Conservation (phyloP, 2,888 invertebrate species). For the Cataglyphis altisquamis region DNA sequence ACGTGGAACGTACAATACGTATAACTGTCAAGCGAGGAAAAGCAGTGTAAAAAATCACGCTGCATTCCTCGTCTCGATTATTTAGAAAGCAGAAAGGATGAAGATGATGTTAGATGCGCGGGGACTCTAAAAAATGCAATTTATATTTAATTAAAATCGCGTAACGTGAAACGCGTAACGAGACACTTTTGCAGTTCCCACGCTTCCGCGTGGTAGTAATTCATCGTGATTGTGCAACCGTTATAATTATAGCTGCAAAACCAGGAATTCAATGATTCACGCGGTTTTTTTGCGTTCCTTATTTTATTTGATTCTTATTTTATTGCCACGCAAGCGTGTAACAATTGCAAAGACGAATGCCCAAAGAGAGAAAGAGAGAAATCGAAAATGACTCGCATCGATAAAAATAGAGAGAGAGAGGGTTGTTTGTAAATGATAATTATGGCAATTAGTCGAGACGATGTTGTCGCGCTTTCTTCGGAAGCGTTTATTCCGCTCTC, state of each 20-base stretch:
- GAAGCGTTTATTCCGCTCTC: slow-evolving; percentile 62
- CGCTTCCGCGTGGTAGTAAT: not conserved
- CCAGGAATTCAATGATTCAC: slow-evolving; percentile 12
- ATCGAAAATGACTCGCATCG: not conserved
- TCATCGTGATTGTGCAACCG: not conserved
- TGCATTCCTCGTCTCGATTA: not conserved
- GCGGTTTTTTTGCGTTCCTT: not conserved
- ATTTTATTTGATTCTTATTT: no score
- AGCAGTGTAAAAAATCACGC: slow-evolving; percentile 1
- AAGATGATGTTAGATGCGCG: not conserved
- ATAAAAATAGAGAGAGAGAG: not conserved
- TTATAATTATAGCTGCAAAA: not conserved
- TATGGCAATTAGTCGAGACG: slow-evolving; percentile 42
- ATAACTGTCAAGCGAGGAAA: not conserved
- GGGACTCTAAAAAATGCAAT: not conserved
- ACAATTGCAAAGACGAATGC: not conserved
- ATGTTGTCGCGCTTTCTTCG: slow-evolving; percentile 48
- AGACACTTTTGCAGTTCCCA: not conserved
- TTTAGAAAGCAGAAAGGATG: not conserved
- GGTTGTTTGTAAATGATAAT: slow-evolving; percentile 41
- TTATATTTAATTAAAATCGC: slow-evolving; percentile 4
- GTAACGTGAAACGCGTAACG: not conserved
- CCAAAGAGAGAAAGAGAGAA: not conserved
- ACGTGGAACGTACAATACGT: not conserved
- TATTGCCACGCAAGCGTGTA: not conserved